phyloP scores from a whole-genome alignment of 1,140 invertebrate genomes.

The Agrypnia vestita region DNA sequence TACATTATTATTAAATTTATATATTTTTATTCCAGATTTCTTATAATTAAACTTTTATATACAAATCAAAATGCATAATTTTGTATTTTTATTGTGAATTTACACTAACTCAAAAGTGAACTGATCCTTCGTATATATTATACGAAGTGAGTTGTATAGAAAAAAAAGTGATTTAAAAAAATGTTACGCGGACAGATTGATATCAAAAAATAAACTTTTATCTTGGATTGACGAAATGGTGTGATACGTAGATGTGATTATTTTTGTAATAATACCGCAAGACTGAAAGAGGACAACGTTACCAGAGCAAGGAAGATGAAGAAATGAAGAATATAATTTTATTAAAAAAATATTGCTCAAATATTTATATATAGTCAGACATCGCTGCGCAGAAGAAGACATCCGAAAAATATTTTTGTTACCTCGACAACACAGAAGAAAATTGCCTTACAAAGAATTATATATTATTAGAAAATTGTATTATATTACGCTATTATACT shows the following conservation, averaged over 20 bases:
- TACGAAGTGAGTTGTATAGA: too few relatives aligned
- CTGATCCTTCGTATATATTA: too few relatives aligned
- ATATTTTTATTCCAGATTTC: background rate
- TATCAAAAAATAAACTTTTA: background rate
- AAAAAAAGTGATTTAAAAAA: slow-evolving; percentile 20
- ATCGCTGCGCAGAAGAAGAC: background rate
- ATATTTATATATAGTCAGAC: background rate
- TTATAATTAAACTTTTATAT: background rate
- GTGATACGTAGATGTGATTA: background rate
- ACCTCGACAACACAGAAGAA: slow-evolving; percentile 4
- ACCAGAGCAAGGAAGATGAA: slow-evolving; percentile 17
- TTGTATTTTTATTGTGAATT: slow-evolving; percentile 4
- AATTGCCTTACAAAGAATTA: slow-evolving; percentile 29
- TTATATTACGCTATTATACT: background rate
- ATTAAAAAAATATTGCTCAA: background rate
- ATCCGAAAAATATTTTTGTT: slow-evolving; percentile 12
- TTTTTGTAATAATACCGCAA: background rate
- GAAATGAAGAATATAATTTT: background rate
- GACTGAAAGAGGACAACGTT: slow-evolving; percentile 2
- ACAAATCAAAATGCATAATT: background rate
- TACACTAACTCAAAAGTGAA: background rate
- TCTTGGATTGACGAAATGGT: background rate
- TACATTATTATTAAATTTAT: background rate
- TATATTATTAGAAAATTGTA: background rate
- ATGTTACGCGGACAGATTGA: background rate